phyloP scores from a whole-genome alignment of 2,797 vertebrate species.

The Geotrypetes seraphini region DNA sequence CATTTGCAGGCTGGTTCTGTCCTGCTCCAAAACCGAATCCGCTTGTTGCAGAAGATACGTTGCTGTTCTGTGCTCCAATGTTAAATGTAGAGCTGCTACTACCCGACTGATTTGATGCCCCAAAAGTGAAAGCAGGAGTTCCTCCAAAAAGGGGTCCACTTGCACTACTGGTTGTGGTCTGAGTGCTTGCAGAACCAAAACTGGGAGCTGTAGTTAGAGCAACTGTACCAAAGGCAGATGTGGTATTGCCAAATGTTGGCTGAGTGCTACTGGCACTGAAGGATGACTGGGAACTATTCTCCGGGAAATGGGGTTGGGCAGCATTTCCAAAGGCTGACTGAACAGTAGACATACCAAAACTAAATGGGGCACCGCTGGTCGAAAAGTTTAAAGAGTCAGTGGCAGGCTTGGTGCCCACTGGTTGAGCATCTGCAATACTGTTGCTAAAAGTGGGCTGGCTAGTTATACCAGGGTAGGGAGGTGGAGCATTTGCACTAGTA shows the following conservation, averaged over 20 bases:
- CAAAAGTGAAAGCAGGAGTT: constrained; percentile 43
- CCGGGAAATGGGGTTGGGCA: constrained; percentile 28
- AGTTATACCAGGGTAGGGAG: constrained; percentile 29
- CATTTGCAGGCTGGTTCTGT: constrained; percentile 19
- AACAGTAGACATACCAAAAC: constrained; percentile 23
- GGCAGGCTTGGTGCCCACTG: constrained; percentile 12
- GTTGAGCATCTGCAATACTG: constrained; percentile 1
- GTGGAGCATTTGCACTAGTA: not conserved
- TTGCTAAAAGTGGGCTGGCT: constrained; percentile 54
- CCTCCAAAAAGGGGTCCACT: constrained; percentile 27
- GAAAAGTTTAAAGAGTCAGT: constrained; percentile 15
- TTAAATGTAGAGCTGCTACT: not conserved
- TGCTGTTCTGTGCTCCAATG: not conserved
- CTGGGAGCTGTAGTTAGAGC: constrained; percentile 38
- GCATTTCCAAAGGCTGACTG: constrained; percentile 35
- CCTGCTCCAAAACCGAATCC: constrained; percentile 3
- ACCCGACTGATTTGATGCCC: constrained; percentile 40
- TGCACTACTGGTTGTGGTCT: constrained; percentile 42
- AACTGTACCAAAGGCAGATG: constrained; percentile 56
- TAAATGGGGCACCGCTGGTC: constrained; percentile 14
- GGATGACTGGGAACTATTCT: constrained; percentile 11
- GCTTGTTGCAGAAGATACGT: not conserved
- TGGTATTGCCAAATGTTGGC: constrained; percentile 34
- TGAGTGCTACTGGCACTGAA: constrained; percentile 38
- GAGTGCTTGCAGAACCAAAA: constrained; percentile 56